Conservation (phyloP, 1,140 invertebrate species). For the Drosophila nigromelanica region DNA sequence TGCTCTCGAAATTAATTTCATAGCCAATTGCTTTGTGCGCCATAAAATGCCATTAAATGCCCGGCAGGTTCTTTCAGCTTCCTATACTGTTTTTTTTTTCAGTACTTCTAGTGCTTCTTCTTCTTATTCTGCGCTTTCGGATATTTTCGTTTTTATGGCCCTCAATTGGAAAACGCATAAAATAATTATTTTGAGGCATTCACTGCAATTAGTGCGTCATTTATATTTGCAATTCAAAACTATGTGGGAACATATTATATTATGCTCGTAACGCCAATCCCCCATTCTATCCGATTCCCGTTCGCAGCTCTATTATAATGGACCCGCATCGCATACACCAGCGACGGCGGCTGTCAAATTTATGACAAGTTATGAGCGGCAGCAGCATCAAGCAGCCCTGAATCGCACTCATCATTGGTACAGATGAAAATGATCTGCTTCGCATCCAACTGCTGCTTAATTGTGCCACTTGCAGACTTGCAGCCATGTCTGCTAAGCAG, state of each 20-base stretch:
- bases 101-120: background rate
- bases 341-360: slow-evolving; percentile 63
- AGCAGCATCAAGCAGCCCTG: slow-evolving; percentile 69
- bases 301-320: slow-evolving; percentile 42
- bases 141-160: slow-evolving; percentile 57
- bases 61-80: slow-evolving; percentile 23
- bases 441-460: slow-evolving; percentile 22
- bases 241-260: slow-evolving; percentile 62
- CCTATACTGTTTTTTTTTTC: background rate
- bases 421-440: slow-evolving; percentile 42
- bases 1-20: slow-evolving; percentile 76
- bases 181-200: slow-evolving; percentile 43
- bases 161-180: slow-evolving; percentile 58
- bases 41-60: slow-evolving; percentile 66
- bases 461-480: slow-evolving; percentile 19
- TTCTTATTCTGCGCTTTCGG: slow-evolving; percentile 15
- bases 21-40: slow-evolving; percentile 73
- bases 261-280: too few relatives aligned
- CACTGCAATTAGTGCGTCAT: slow-evolving; percentile 77
- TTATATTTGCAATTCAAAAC: slow-evolving; percentile 79
- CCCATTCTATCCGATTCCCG: slow-evolving; percentile 18
- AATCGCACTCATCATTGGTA: slow-evolving; percentile 49
- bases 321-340: slow-evolving; percentile 68
- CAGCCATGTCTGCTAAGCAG: slow-evolving; percentile 46
- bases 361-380: slow-evolving; percentile 80